Percentiles rank a stretch among this genome's conserved stretches.
phyloP scores from a whole-genome alignment of 2,113 vertebrate genomes.

The Microtus oregoni region DNA sequence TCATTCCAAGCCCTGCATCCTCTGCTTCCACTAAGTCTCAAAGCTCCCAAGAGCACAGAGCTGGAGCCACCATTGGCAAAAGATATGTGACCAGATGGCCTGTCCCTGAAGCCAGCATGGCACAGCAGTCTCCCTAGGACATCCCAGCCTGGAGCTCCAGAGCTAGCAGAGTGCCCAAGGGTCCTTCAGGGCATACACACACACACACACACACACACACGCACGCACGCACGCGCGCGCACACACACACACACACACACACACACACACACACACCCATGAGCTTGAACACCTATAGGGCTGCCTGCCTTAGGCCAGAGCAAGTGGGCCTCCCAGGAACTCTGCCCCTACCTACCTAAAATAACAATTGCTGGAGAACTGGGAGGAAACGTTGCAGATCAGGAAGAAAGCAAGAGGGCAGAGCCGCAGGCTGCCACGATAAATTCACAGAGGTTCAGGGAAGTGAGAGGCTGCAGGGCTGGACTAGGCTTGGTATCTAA shows the following conservation, averaged over 20 bases:
- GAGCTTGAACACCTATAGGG: background rate
- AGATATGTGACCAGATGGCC: background rate
- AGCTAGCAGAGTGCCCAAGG: background rate
- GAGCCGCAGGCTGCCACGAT: background rate
- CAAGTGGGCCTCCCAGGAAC: background rate
- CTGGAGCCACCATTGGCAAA: background rate
- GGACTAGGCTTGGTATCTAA: background rate
- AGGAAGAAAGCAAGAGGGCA: too few relatives aligned
- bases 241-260: background rate
- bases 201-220: background rate
- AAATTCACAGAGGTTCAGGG: background rate
- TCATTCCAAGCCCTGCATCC: background rate
- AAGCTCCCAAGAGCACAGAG: background rate
- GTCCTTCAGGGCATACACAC: background rate
- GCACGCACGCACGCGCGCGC: too few relatives aligned
- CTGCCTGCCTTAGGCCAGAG: background rate
- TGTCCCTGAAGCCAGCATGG: background rate
- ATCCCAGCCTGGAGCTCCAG: too few relatives aligned
- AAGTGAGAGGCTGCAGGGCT: background rate
- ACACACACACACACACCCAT: too few relatives aligned
- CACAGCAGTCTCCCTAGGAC: background rate
- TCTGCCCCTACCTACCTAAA: background rate
- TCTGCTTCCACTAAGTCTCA: background rate
- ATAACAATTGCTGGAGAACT: conserved; percentile 46
- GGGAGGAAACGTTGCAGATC: background rate